phyloP scores from a whole-genome alignment of 2,797 vertebrate species.

The Pseudochirops corinnae region DNA sequence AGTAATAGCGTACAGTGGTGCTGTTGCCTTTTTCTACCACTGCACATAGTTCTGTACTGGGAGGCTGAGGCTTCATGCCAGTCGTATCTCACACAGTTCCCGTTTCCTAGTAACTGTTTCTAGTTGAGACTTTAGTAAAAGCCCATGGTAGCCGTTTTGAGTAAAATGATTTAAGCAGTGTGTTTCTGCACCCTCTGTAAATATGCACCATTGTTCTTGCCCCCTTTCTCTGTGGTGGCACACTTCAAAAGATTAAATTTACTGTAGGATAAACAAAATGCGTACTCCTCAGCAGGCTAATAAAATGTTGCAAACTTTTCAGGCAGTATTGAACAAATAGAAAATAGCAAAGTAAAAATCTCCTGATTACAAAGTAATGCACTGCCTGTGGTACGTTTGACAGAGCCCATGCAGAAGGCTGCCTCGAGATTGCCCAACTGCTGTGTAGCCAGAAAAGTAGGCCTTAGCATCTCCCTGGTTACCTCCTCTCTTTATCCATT shows the following conservation, averaged over 20 bases:
- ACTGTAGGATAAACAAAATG: constrained; percentile 77
- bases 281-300: constrained; percentile 64
- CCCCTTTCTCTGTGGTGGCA: constrained; percentile 33
- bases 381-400: constrained; percentile 33
- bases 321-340: constrained; percentile 56
- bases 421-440: constrained; percentile 36
- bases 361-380: constrained; percentile 65
- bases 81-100: constrained; percentile 53
- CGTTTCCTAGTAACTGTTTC: constrained; percentile 57
- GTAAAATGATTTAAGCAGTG: constrained; percentile 67
- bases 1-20: background rate
- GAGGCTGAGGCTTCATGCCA: background rate
- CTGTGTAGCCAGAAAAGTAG: constrained; percentile 48
- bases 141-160: constrained; percentile 56
- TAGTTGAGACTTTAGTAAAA: constrained; percentile 34
- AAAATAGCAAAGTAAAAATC: constrained; percentile 71
- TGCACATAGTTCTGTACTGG: background rate
- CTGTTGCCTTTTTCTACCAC: constrained; percentile 34
- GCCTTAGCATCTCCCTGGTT: constrained; percentile 10
- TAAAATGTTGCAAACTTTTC: constrained; percentile 70
- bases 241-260: constrained; percentile 79
- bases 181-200: constrained; percentile 33
- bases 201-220: constrained; percentile 41
- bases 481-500: constrained; percentile 69
- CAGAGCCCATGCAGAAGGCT: constrained; percentile 50